Conservation (phyloP, 2,888 invertebrate species). For the Nomada fucata region DNA sequence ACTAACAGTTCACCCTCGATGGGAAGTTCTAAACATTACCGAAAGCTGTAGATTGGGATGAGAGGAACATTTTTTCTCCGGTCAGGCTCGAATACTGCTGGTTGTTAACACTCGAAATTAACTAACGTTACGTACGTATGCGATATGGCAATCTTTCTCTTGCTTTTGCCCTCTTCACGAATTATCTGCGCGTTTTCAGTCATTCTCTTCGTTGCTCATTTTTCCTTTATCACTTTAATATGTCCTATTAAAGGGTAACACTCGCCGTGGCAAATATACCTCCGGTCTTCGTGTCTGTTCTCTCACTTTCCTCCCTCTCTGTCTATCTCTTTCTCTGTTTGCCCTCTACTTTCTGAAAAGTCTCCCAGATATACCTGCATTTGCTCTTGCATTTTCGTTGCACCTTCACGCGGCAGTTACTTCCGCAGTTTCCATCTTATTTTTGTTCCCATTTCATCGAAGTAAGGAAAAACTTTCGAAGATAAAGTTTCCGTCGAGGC, state of each 20-base stretch:
- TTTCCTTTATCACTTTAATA: constrained; percentile 7
- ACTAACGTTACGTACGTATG: constrained; percentile 7
- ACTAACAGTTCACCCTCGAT: neutral
- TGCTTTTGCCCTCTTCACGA: neutral
- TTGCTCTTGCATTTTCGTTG: constrained; percentile 3
- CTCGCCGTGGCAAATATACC: neutral
- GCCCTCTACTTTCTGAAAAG: constrained; percentile 6
- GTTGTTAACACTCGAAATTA: constrained; percentile 40
- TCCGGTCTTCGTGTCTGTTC: neutral
- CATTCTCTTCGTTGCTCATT: neutral
- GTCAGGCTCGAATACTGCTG: constrained; percentile 4
- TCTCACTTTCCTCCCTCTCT: neutral
- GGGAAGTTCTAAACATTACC: constrained; percentile 5
- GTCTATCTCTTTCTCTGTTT: neutral
- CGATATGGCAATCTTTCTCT: constrained; percentile 3
- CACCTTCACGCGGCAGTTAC: neutral
- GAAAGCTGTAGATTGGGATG: neutral
- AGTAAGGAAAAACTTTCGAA: neutral
- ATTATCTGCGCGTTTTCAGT: no score
- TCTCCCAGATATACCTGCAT: constrained; percentile 1
- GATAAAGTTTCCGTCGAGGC: neutral
- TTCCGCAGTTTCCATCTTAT: neutral
- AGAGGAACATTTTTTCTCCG: constrained; percentile 16
- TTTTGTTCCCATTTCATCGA: neutral
- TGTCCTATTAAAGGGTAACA: constrained; percentile 19